Base-by-base conservation (phyloP, 2,113 vertebrate species). In the Dipodomys merriami region DNA sequence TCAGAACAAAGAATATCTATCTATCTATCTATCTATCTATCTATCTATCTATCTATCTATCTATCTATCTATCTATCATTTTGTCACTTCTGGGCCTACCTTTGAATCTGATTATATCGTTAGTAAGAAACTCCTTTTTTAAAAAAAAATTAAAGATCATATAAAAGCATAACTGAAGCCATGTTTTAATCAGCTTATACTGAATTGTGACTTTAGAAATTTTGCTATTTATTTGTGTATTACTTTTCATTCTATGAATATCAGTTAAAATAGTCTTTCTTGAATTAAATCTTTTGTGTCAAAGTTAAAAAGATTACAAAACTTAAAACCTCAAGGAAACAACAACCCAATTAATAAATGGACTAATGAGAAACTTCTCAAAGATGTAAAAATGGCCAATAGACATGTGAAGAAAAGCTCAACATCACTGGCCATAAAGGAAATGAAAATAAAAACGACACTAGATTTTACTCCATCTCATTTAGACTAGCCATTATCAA, bases 251-350 rank as follows among this genome's bases (percentile, higher is more conserved):
- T 30, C 19, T 86, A 11, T 67, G 71, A 77, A 22, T 77, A 44
- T 82, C 71, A 30, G 62, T 71, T 72, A 16, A 74, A 25, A 57
- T 72, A 67, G 27, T 72, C 22, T 69, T 64, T 49, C 83, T 78
- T 68, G 30, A 83, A 72, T 78, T 46, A 78, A 67, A 35, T 35
- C 39, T 67, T 49, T 27, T 22, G 64, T 57, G 25, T 19, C 29
- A 77, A 65, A 19, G 86, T 91, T 30, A 44, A 12, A 65, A 91
- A 91, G 79, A 10, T 68, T n/a, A 67, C 83, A 88, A 53, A 53
- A 13, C 11, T 53, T 53, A 53, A 53, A 53, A 9, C 49, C 12
- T 13, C 8, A 53, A 53, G 49, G 12, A 53, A 53, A 53, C 49
- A 53, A 53, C 49, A 53, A 53, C 12, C 49, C 2, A 53, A 11